Percentiles rank a stretch among this genome's conserved stretches.
These are phyloP conservation scores for Mayetiola destructor DNA, from an alignment of 2,888 invertebrate species.

Conservation along the genomic window DNA sequence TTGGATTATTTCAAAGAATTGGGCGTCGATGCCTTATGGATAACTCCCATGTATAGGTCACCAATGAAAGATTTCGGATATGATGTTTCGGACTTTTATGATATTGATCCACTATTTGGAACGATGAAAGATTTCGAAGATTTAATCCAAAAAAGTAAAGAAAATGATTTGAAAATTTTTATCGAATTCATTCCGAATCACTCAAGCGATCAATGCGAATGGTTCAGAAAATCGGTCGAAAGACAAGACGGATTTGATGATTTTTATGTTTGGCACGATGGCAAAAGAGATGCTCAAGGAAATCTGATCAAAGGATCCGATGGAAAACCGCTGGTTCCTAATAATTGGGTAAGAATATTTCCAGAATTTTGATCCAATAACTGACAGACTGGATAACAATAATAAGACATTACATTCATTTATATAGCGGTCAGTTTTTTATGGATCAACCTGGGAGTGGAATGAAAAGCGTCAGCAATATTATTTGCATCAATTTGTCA, in stretches of 20 bases:
- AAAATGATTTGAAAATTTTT: constrained; percentile 38
- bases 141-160: constrained; percentile 28
- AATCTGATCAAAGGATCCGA: constrained; percentile 37
- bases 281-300: constrained; percentile 23
- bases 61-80: constrained; percentile 48
- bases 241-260: constrained; percentile 43
- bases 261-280: constrained; percentile 48
- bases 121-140: constrained; percentile 52
- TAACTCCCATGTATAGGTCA: constrained; percentile 44
- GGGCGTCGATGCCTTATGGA: constrained; percentile 40
- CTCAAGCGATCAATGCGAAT: constrained; percentile 33
- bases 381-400: background rate
- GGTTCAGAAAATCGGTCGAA: constrained; percentile 48
- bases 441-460: constrained; percentile 48
- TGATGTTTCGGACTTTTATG: constrained; percentile 47
- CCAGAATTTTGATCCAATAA: background rate
- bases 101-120: constrained; percentile 59
- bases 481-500: constrained; percentile 48
- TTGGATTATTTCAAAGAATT: constrained; percentile 37
- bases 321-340: constrained; percentile 31
- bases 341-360: constrained; percentile 31
- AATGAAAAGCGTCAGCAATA: constrained; percentile 40
- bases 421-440: constrained; percentile 36
- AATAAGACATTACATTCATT: background rate
- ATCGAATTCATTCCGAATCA: constrained; percentile 55